A percentile compares a stretch with the other conserved stretches of the same genome.
phyloP scores from a whole-genome alignment of 2,113 vertebrate species.

The Falco punctatus region DNA sequence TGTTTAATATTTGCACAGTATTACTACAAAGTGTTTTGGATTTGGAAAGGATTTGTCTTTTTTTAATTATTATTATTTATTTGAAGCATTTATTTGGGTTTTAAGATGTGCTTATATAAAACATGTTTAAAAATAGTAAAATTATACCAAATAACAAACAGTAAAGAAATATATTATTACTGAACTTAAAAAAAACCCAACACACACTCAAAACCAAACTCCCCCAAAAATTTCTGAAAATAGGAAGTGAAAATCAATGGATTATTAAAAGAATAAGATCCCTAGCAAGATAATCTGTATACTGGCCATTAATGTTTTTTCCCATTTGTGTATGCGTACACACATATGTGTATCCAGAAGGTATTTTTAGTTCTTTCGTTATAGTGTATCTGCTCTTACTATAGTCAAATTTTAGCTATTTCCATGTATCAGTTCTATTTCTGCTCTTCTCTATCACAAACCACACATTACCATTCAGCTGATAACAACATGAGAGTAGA shows the following conservation, averaged over 20 bases:
- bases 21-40: neutral
- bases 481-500: neutral
- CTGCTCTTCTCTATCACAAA: neutral
- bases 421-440: slow-evolving; percentile 17
- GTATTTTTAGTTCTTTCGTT: slow-evolving; percentile 21
- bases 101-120: neutral
- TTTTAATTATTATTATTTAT: neutral
- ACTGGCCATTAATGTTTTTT: neutral
- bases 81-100: neutral
- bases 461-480: neutral
- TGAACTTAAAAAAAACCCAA: neutral
- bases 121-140: neutral
- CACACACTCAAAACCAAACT: neutral
- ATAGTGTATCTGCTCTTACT: neutral
- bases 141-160: neutral
- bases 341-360: neutral
- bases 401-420: neutral
- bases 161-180: neutral
- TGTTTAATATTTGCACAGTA: neutral
- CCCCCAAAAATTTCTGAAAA: neutral
- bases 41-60: neutral
- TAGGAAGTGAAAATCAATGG: neutral
- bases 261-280: neutral
- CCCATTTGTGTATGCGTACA: neutral
- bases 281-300: neutral